Evolutionary conservation across 2,888 invertebrate genomes (phyloP), one percentile per base, ranked within the genome.

Genomic region (Pterostichus niger): DNA sequence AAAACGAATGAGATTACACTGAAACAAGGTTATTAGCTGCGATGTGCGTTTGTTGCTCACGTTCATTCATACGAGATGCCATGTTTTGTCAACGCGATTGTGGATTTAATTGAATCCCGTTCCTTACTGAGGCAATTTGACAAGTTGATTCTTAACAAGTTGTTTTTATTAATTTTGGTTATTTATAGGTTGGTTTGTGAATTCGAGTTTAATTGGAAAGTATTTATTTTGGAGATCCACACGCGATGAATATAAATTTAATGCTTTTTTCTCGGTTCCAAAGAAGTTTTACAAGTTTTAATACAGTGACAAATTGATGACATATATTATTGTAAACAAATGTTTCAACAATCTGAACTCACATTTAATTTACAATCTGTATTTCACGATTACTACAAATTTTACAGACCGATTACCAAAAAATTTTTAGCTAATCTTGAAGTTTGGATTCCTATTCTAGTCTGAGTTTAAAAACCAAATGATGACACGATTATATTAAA

Each of bases 1-100:
- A 56, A 54, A 54, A 15, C 77, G 77, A 56, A 77, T 77, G 40
- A 35, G 54, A 35, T 77, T 54, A 77, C 24, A 17, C 77, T 77
- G 13, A 54, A 77, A 77, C 77, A 77, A 77, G 77, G 77, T 56
- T 77, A 77, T 77, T 56, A 77, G 54, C 54, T 52, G 52, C 40
- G 44, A 71, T 46, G 24, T 71, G 75, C 24, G 49, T 31, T 54
- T 33, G 9, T 6, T 9, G 52, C 9, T 6, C 13, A 68, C 13
- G 11, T 77, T 59, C 77, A 77, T 77, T 77, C 77, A 77, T 77
- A 40, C 76, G 35, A 35, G 40, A 40, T 24, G 3, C 24, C 24
- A 40, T 52, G 40, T 61, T 33, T 61, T 33, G 56, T 56, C 56
- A 56, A 13, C 33, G 61, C 52, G 52, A 13, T 52, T 52, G 33